These are phyloP conservation scores for Hoplodrina ambigua DNA, from an alignment of 2,888 invertebrate genomes.

Conservation along the genomic window DNA sequence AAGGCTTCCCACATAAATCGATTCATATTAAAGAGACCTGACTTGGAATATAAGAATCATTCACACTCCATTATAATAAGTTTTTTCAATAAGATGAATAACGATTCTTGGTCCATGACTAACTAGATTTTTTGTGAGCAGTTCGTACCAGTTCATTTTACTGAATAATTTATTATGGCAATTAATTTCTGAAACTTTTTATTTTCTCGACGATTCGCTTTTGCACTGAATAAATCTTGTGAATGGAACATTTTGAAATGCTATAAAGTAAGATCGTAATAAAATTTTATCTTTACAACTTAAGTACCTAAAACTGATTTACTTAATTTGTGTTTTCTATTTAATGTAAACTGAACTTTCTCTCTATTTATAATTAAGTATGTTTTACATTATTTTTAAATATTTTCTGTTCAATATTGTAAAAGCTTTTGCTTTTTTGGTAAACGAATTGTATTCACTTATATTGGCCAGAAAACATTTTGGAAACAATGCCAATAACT, in stretches of 20 bases:
- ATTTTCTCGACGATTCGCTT: slow-evolving; percentile 32
- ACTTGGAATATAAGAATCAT: slow-evolving; percentile 40
- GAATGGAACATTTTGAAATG: slow-evolving; percentile 18
- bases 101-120: slow-evolving; percentile 53
- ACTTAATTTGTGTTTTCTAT: background rate
- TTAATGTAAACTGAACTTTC: too few species aligned
- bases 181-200: slow-evolving; percentile 56
- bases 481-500: too few species aligned
- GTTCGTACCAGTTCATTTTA: slow-evolving; percentile 43
- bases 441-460: too few species aligned
- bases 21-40: slow-evolving; percentile 29
- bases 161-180: slow-evolving; percentile 62
- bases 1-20: slow-evolving; percentile 34
- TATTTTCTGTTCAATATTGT: too few species aligned
- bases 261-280: slow-evolving; percentile 2
- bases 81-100: slow-evolving; percentile 60
- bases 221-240: slow-evolving; percentile 46
- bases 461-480: too few species aligned
- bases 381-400: too few species aligned
- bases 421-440: too few species aligned
- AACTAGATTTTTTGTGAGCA: slow-evolving; percentile 52
- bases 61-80: slow-evolving; percentile 53
- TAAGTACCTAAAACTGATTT: background rate
- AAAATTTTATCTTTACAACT: slow-evolving; percentile 24
- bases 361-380: too few species aligned